A percentile compares a stretch with the other conserved stretches of the same genome.
phyloP scores from a whole-genome alignment of 2,888 invertebrate genomes.

The Ectemnius lituratus region DNA sequence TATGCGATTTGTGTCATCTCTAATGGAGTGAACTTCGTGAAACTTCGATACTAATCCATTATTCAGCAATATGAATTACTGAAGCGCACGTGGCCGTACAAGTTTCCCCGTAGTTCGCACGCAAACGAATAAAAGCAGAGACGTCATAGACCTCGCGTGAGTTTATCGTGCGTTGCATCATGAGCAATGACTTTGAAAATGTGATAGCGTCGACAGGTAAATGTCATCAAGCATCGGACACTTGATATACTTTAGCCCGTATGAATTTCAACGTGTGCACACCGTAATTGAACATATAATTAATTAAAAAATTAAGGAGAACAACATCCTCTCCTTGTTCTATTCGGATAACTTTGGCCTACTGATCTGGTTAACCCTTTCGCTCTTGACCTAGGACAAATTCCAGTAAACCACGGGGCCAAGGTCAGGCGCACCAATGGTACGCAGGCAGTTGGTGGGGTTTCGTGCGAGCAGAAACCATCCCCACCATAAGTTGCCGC shows the following conservation, averaged over 20 bases:
- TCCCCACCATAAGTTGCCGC: too few relatives aligned
- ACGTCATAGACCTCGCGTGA: constrained; percentile 1
- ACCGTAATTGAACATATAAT: too few relatives aligned
- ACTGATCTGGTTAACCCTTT: too few relatives aligned
- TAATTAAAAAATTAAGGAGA: too few relatives aligned
- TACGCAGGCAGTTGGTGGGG: too few relatives aligned
- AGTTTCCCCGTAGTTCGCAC: not conserved
- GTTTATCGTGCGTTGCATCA: constrained; percentile 21
- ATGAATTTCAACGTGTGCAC: too few relatives aligned
- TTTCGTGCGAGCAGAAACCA: too few relatives aligned
- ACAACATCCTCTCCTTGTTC: too few relatives aligned
- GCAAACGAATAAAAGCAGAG: not conserved
- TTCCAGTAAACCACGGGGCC: too few relatives aligned
- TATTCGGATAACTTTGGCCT: too few relatives aligned
- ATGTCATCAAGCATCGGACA: not conserved
- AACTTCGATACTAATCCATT: not conserved
- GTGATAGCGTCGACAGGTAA: constrained; percentile 62
- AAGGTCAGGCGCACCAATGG: too few relatives aligned
- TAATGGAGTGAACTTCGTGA: not conserved
- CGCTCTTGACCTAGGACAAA: not conserved
- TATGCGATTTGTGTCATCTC: not conserved
- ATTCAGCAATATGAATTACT: not conserved
- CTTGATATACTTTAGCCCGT: too few relatives aligned
- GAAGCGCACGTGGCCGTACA: not conserved
- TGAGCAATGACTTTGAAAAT: constrained; percentile 60